Percentiles rank a stretch among this genome's conserved stretches.
phyloP scores from a whole-genome alignment of 2,113 vertebrate species.

The Pollimyrus isidori region DNA sequence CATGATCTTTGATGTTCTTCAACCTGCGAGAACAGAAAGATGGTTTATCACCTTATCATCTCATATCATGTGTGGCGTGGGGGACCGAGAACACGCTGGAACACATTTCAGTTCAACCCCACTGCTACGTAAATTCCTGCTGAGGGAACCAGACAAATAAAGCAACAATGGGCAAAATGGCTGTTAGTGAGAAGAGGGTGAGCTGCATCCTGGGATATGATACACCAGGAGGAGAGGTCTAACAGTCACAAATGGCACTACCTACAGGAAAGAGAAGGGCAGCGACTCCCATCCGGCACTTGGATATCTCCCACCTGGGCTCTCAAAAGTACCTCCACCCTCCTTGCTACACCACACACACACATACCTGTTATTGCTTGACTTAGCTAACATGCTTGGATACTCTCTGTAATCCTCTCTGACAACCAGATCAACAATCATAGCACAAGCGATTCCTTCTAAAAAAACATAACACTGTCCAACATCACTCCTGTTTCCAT shows the following conservation, averaged over 20 bases:
- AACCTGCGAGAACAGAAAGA: neutral
- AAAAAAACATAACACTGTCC: neutral
- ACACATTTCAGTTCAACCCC: neutral
- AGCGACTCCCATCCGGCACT: neutral
- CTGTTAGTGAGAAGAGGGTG: neutral
- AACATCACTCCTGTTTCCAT: neutral
- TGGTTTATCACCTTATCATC: neutral
- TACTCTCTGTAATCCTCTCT: neutral
- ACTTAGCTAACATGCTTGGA: neutral
- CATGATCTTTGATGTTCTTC: neutral
- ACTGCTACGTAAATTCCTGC: neutral
- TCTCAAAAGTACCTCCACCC: neutral
- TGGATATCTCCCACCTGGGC: neutral
- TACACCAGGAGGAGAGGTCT: neutral
- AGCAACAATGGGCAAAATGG: neutral
- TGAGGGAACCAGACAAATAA: neutral
- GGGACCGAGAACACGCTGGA: neutral
- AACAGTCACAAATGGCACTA: neutral
- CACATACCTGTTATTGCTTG: neutral
- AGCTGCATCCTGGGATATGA: neutral
- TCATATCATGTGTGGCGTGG: neutral
- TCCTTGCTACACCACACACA: neutral
- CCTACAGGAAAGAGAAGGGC: neutral
- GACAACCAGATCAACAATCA: neutral
- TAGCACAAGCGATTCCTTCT: neutral